Base-by-base conservation (phyloP, 2,113 vertebrate species). In the Ibidorhyncha struthersii region DNA sequence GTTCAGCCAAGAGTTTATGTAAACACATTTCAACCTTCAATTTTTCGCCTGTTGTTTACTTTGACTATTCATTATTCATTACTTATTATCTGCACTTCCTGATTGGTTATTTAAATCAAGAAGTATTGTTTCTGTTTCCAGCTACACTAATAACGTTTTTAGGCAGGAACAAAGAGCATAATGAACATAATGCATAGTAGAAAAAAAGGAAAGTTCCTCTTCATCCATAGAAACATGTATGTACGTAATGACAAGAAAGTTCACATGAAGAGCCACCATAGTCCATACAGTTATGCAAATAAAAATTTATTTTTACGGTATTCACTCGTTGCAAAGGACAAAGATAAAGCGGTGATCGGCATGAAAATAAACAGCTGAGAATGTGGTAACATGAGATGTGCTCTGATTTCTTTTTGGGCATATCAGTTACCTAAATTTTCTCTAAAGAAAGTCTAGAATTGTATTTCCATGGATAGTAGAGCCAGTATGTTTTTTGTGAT, bases 1-100 rank as follows among this genome's bases (percentile, higher is more conserved):
- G 55, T 91, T 96, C 88, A 91, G n/a, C n/a, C 59, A 85, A 47
- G 27, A 80, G 15, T 89, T 94, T 89, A 36, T 73, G 45, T 82
- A 90, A 96, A 86, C 15, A 66, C 22, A 43, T 91, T 94, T 84
- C 55, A 94, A 67, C 15, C 5, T 84, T 56, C 21, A 56, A 5
- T 63, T 62, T 10, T 63, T 92, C 23, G 45, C 50, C 32, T 56
- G 2, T 72, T 71, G 27, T 86, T 85, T 89, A 47, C 29, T 86
- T 81, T 69, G 65, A 56, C 58, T 86, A 34, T 53, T 58, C 41
- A 55, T 89, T 91, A 69, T 90, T 94, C 61, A 45, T 86, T 34
- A 53, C 18, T 45, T 70, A 67, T 70, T 92, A 73, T 94, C 92
- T 90, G 25, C 30, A 78, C 32, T 63, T 86, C 20, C 19, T 58